A percentile compares a stretch with the other conserved stretches of the same genome.
These are phyloP conservation scores for Acronicta aceris DNA, from an alignment of 2,888 invertebrate species.

Conservation along the genomic window DNA sequence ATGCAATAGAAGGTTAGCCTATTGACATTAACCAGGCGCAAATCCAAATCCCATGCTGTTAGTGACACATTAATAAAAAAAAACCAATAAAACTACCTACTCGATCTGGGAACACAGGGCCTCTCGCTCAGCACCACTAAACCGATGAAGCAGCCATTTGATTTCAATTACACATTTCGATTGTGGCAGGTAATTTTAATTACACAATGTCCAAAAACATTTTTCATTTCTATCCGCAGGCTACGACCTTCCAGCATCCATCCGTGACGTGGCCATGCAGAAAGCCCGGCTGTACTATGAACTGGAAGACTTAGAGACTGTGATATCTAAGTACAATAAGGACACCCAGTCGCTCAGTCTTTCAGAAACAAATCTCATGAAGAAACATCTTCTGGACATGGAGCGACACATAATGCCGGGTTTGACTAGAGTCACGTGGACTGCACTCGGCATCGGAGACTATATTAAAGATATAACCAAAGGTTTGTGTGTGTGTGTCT, in stretches of 20 bases:
- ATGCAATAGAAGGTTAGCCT: too few species aligned
- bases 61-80: too few species aligned
- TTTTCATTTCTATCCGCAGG: constrained; percentile 59
- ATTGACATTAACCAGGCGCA: too few species aligned
- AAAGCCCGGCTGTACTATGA: constrained; percentile 91
- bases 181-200: too few species aligned
- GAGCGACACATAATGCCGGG: constrained; percentile 95
- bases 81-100: too few species aligned
- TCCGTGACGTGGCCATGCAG: constrained; percentile 90
- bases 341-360: constrained; percentile 91
- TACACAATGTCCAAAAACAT: too few species aligned
- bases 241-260: constrained; percentile 80
- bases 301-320: constrained; percentile 89
- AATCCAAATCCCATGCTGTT: too few species aligned
- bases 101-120: too few species aligned
- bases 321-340: constrained; percentile 91
- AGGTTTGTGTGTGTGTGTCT: constrained; percentile 61
- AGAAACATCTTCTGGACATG: constrained; percentile 91
- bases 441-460: constrained; percentile 94
- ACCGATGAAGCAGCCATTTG: too few species aligned
- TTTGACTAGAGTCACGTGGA: constrained; percentile 95
- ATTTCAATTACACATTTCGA: too few species aligned
- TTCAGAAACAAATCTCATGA: constrained; percentile 93
- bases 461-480: constrained; percentile 89
- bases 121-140: too few species aligned